These are phyloP conservation scores for Zelleria hepariella DNA, from an alignment of 2,888 invertebrate genomes.

Conservation along the genomic window DNA sequence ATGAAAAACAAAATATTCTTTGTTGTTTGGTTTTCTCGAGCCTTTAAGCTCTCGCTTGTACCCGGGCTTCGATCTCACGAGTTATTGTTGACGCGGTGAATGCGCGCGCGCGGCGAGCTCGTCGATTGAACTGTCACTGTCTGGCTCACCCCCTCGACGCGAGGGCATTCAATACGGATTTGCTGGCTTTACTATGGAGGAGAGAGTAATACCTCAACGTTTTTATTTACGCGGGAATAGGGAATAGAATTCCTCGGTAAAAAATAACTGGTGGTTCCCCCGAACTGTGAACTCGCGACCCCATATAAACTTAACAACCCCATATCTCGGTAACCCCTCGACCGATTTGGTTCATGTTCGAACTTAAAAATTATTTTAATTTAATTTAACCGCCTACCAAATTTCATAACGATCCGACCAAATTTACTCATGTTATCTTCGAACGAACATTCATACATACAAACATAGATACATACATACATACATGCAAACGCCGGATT, in stretches of 20 bases:
- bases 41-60: background rate
- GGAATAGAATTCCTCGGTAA: background rate
- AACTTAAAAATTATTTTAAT: too few species aligned
- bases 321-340: too few species aligned
- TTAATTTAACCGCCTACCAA: too few species aligned
- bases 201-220: background rate
- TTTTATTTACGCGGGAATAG: background rate
- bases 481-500: too few species aligned
- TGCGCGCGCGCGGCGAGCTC: conserved; percentile 18
- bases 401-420: too few species aligned
- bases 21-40: background rate
- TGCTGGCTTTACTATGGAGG: background rate
- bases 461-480: background rate
- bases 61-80: background rate
- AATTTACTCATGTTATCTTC: too few species aligned
- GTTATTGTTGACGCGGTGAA: conserved; percentile 26
- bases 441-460: background rate
- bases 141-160: background rate
- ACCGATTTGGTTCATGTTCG: too few species aligned
- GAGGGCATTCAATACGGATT: background rate
- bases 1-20: too few species aligned
- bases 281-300: too few species aligned
- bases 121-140: conserved; percentile 28
- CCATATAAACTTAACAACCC: too few species aligned
- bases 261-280: background rate